A percentile compares a stretch with the other conserved stretches of the same genome.
Conservation (phyloP, 2,888 invertebrate species). For the Dinocampus coccinellae region DNA sequence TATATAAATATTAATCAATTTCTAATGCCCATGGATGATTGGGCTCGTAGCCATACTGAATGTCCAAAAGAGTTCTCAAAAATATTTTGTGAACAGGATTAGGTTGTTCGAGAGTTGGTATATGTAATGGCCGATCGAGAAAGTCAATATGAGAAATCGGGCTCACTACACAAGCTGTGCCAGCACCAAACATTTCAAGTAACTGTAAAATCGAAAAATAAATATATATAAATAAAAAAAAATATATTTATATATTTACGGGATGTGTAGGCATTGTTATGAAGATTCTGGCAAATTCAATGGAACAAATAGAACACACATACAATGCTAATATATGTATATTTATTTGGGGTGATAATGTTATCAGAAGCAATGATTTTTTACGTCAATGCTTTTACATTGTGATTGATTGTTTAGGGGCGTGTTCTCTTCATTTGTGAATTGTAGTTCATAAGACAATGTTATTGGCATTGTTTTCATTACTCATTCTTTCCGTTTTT, state of each 20-base stretch:
- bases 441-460: neutral
- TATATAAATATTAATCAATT: slow-evolving; percentile 71
- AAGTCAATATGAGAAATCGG: slow-evolving; percentile 91
- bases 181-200: slow-evolving; percentile 96
- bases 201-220: slow-evolving; percentile 84
- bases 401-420: slow-evolving; percentile 15
- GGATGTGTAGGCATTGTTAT: neutral
- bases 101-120: slow-evolving; percentile 81
- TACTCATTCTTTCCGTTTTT: neutral
- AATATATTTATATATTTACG: neutral
- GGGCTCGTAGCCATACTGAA: slow-evolving; percentile 86
- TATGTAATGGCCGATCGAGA: slow-evolving; percentile 75
- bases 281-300: neutral
- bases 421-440: neutral
- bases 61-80: slow-evolving; percentile 83
- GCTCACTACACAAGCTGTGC: slow-evolving; percentile 95
- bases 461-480: neutral
- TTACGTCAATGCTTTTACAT: slow-evolving; percentile 3
- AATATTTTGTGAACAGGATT: slow-evolving; percentile 82
- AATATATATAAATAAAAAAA: slow-evolving; percentile 28
- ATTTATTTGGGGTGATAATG: neutral
- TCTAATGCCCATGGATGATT: slow-evolving; percentile 84
- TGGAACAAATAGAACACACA: neutral
- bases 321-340: neutral
- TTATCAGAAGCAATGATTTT: neutral